Evolutionary conservation across 2,113 vertebrate species (phyloP), one percentile per base, ranked within the genome.

Genomic region (Alethe diademata): DNA sequence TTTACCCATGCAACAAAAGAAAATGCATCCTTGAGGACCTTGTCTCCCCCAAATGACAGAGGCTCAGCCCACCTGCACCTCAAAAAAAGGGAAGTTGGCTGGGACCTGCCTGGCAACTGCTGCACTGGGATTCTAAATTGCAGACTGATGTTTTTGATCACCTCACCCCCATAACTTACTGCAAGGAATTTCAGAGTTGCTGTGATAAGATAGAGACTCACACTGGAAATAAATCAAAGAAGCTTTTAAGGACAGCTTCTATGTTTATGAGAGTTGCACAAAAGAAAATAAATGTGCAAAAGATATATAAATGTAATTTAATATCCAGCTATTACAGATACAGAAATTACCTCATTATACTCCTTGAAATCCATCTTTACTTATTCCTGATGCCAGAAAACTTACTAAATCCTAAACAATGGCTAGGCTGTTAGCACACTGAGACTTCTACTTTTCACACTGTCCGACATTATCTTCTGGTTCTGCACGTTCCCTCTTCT

Each of bases 231-330:
- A 69, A 92, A 90, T 89, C 80, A 76, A 25, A 20, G 45, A 75
- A 87, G 48, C 56, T 92, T 95, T 74, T 70, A 73, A 92, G 65
- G 81, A 65, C 26, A 51, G 66, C 42, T 79, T 87, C 66, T 51
- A 35, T 75, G 74, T 76, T 81, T 76, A 76, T 86, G 70, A 72
- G 70, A 81, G 23, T 92, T 82, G 81, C 70, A 72, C 62, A 42
- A 79, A 85, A 90, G 80, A 94, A 94, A 94, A 96, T 69, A 89
- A 92, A 92, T 78, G 66, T 61, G 43, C 38, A 36, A 91, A 65
- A 89, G 69, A 81, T 38, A 65, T 15, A 74, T 65, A 91, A 92
- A 75, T 43, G 19, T 73, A 79, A 91, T 79, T 78, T 75, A 87
- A 92, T 73, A 90, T 31, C 54, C 40, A 82, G n/a, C 22, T 95